These are phyloP conservation scores for Bothrops jararaca DNA, from an alignment of 2,113 vertebrate genomes.

Conservation along the genomic window DNA sequence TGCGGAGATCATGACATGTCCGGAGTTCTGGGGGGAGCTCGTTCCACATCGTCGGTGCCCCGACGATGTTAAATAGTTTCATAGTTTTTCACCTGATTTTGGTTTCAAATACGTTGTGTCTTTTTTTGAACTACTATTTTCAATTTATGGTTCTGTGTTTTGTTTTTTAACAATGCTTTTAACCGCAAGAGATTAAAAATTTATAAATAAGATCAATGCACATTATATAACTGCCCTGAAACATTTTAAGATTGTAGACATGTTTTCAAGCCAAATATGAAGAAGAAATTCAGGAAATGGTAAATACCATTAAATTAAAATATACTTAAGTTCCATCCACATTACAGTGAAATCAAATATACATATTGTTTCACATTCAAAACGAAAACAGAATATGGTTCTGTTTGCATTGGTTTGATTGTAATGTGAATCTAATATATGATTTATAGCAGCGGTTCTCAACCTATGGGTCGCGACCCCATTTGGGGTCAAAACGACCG, in stretches of 20 bases:
- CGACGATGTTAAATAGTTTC: background rate
- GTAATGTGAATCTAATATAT: background rate
- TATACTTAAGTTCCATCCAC: background rate
- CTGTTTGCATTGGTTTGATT: background rate
- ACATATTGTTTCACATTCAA: background rate
- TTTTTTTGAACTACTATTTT: background rate
- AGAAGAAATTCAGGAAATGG: background rate
- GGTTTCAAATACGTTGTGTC: background rate
- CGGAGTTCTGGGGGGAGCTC: too few species aligned
- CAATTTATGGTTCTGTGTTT: background rate
- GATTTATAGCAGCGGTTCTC: background rate
- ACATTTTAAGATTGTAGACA: background rate
- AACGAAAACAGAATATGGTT: background rate
- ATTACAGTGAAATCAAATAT: background rate
- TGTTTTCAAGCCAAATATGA: background rate
- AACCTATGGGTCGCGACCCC: too few species aligned
- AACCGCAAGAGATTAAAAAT: background rate
- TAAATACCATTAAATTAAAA: background rate
- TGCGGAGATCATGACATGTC: too few species aligned
- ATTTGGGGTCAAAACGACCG: too few species aligned
- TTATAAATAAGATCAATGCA: background rate
- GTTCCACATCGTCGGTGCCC: too few species aligned
- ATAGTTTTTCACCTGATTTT: background rate
- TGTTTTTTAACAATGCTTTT: background rate
- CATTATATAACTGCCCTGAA: background rate